Percentiles rank a stretch among this genome's conserved stretches.
Evolutionary conservation across 2,797 vertebrate species (phyloP).

Genomic region (Phaenicophaeus curvirostris): DNA sequence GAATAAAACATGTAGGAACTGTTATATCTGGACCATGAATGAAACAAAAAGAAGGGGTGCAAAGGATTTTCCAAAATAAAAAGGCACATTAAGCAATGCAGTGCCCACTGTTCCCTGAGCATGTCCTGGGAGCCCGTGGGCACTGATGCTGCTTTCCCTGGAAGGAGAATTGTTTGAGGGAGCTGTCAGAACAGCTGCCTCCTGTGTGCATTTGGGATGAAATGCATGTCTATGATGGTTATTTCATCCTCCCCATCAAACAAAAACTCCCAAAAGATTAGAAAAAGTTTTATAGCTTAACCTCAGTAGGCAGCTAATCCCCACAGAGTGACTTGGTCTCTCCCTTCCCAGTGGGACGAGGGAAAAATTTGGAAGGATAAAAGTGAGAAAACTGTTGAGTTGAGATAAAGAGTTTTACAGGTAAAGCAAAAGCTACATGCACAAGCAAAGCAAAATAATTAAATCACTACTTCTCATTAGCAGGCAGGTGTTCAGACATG

Average conservation of each 20-base stretch:
- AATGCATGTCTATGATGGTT: neutral
- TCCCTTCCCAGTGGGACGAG: neutral
- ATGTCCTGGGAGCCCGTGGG: neutral
- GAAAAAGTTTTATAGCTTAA: neutral
- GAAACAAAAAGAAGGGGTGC: neutral
- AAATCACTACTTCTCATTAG: neutral
- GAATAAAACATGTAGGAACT: neutral
- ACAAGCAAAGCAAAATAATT: neutral
- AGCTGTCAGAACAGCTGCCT: neutral
- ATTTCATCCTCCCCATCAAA: neutral
- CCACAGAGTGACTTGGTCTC: neutral
- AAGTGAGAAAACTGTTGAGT: neutral
- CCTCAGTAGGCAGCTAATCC: neutral
- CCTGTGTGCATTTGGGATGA: neutral
- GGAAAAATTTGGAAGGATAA: neutral
- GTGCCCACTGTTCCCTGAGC: neutral
- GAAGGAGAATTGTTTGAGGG: neutral
- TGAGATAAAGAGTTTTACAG: neutral
- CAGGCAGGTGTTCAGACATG: neutral
- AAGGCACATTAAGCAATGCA: neutral
- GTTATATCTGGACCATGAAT: neutral
- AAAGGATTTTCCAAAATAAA: neutral
- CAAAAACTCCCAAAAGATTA: rapidly evolving
- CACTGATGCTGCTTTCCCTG: neutral
- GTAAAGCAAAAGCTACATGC: neutral